Evolutionary conservation across 2,113 vertebrate genomes (phyloP), one percentile per base, ranked within the genome.

Genomic region (Eidolon helvum): DNA sequence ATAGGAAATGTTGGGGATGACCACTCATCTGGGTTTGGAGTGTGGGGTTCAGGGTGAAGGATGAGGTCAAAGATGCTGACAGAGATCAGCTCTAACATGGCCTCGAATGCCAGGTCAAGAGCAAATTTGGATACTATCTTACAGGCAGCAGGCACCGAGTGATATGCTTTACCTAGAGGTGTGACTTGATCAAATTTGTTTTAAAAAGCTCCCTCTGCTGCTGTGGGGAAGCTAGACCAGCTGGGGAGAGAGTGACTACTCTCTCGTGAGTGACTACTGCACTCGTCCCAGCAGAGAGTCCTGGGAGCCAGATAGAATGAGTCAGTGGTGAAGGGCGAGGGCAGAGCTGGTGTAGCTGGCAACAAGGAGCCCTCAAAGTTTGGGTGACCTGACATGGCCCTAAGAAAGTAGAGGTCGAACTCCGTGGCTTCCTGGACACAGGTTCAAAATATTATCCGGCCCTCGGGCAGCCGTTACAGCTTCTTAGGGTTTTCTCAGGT

Each of bases 71-170:
- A 63, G 28, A 9, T 45, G 14, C 57, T 28, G 3, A 10, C 38
- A 22, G 61, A 38, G 55, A 10, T 55, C n/a, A 74, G 84, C 28
- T 22, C 50, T 12, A 55, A 40, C 87, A 33, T 5, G 55, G n/a
- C 24, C 1, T 24, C 0, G 0, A 7, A 14, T n/a, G 59, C 30
- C 66, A n/a, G 30, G 12, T 38, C 1, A 16, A 5, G 22, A 61
- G 35, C 68, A 22, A 48, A 10, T 40, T 4, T 28, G 59, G 79
- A 40, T 7, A 21, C 38, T 28, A 1, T 12, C 43, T 24, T 53
- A 26, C 26, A 26, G 66, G 74, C 43, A 16, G 66, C 18, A 72
- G 68, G 69, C 38, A 21, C 74, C 45, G 7, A 63, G 71, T 28
- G n/a, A n/a, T n/a, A n/a, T n/a, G 24, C 14, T 43, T 5, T 74